Conservation (phyloP, 2,797 vertebrate species). For the Chrysocyon brachyurus region DNA sequence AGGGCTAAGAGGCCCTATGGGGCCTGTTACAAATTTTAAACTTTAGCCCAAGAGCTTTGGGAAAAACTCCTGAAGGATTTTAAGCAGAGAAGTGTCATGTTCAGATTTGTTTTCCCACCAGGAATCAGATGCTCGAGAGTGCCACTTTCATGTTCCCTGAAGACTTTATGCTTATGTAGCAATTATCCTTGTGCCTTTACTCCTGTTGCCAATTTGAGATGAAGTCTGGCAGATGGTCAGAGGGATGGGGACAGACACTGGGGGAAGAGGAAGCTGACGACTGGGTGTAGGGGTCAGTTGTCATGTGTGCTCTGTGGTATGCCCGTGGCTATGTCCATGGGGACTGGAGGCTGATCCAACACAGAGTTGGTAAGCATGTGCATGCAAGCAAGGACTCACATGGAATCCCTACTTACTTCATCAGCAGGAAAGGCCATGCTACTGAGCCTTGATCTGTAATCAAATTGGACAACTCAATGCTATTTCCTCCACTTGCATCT, state of each 20-base stretch:
- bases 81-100: neutral
- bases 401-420: neutral
- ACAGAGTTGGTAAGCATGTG: neutral
- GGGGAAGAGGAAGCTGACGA: neutral
- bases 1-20: neutral
- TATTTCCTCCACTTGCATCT: neutral
- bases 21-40: neutral
- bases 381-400: neutral
- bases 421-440: neutral
- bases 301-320: neutral
- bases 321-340: neutral
- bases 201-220: neutral
- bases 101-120: neutral
- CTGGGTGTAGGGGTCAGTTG: neutral
- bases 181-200: constrained; percentile 29
- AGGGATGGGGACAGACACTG: neutral
- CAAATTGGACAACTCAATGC: neutral
- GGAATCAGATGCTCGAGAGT: neutral
- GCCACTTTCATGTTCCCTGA: neutral
- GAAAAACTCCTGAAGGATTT: neutral
- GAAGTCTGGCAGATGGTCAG: neutral
- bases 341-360: neutral
- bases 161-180: neutral
- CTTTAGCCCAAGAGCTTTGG: neutral
- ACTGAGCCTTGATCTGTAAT: neutral